Evolutionary conservation across 2,888 invertebrate genomes (phyloP), one percentile per base, ranked within the genome.

Genomic region (Allolobophora icterica): DNA sequence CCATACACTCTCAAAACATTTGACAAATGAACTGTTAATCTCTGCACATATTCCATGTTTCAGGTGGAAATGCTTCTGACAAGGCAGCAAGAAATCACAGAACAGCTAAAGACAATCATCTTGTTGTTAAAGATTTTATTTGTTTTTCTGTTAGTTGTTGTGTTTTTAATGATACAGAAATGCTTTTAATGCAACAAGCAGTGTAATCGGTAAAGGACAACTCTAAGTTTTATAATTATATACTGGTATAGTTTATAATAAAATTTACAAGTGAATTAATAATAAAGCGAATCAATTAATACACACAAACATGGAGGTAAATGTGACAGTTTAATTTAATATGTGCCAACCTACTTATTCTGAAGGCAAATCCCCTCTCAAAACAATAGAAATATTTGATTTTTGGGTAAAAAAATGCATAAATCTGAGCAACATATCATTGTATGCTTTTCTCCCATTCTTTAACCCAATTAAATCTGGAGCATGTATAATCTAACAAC

Each of bases 51-150:
- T 83, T 19, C 1, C 35, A 34, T 24, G 4, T 87, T 87, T 87
- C 35, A 87, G 87, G 24, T 87, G 24, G 87, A 87, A 35, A 34
- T 87, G 15, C 34, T 87, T 34, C 21, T 38, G 24, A 38, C 38
- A 87, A 34, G 38, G 87, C 87, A 87, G 87, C 34, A 87, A 38
- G 87, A 87, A 87, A 35, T 87, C 19, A 33, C 87, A 34, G 87
- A 87, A 21, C 35, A 87, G 2, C 35, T 87, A 24, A 87, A 87
- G 35, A 34, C 6, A 35, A 87, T 87, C 38, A 33, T 87, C 87
- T 38, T 87, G 2, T 24, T 87, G 87, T 38, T 87, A 34, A 87
- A 87, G 34, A 34, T 87, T n/a, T 35, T 87, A 35, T 35, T 87
- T 24, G 24, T 87, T 87, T n/a, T 71, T 71, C 71, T 71, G 71